phyloP scores from a whole-genome alignment of 2,113 vertebrate species.

The Brachyhypopomus occidentalis region DNA sequence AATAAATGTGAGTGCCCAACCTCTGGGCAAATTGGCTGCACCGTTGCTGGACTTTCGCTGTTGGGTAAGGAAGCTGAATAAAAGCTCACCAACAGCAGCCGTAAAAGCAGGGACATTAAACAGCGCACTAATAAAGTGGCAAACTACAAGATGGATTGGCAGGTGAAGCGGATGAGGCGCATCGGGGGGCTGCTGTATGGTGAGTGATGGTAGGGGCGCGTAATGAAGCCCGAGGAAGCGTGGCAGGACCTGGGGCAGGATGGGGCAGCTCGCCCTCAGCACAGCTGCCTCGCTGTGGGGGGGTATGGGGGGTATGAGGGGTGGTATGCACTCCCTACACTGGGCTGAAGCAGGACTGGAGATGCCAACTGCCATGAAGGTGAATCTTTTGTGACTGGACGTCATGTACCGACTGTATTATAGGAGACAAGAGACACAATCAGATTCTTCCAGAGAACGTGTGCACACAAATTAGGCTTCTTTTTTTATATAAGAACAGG shows the following conservation, averaged over 20 bases:
- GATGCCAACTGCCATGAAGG: too few species aligned
- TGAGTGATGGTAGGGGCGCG: conserved; percentile 10
- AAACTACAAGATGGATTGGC: conserved; percentile 27
- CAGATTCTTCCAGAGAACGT: conserved; percentile 32
- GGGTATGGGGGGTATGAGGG: not conserved
- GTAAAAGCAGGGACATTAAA: conserved; percentile 46
- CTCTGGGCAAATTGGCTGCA: conserved; percentile 42
- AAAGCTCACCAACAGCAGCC: conserved; percentile 43
- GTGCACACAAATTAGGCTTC: not conserved
- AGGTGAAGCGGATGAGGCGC: conserved; percentile 21
- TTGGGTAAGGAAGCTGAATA: conserved; percentile 30
- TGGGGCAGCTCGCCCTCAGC: not conserved
- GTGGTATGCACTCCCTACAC: not conserved
- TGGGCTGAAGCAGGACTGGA: too few species aligned
- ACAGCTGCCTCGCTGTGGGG: not conserved
- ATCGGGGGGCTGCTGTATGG: conserved; percentile 2
- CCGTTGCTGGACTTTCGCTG: conserved; percentile 22
- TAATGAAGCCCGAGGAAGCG: conserved; percentile 11
- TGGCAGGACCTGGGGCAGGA: not conserved
- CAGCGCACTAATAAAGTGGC: conserved; percentile 28
- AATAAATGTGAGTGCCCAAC: conserved; percentile 52
- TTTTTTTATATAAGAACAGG: too few species aligned
- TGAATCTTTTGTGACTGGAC: too few species aligned
- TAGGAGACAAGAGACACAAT: conserved; percentile 53
- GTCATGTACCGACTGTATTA: conserved; percentile 38